A percentile compares a stretch with the other conserved stretches of the same genome.
phyloP scores from a whole-genome alignment of 2,113 vertebrate species.

The Illadopsis cleaveri region DNA sequence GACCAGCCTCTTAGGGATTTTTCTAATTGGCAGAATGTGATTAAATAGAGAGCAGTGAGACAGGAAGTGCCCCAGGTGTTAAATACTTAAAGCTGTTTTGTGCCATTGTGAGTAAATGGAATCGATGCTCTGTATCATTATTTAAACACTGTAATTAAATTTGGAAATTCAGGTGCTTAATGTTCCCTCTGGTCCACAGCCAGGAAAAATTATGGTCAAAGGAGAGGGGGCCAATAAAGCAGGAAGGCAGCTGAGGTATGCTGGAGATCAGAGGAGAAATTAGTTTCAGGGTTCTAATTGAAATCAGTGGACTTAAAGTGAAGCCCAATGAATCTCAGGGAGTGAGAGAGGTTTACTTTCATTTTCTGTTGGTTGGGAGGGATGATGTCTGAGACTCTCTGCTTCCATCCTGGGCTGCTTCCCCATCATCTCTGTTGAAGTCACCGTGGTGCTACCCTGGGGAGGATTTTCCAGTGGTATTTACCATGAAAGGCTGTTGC shows the following conservation, averaged over 20 bases:
- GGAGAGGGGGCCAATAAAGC: not conserved
- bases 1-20: constrained; percentile 18
- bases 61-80: constrained; percentile 41
- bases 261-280: constrained; percentile 4
- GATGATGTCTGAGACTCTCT: not conserved
- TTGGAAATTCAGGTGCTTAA: constrained; percentile 51
- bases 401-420: not conserved
- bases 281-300: not conserved
- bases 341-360: not conserved
- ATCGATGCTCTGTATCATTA: constrained; percentile 56
- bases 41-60: constrained; percentile 13
- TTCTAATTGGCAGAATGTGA: constrained; percentile 56
- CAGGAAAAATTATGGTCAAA: not conserved
- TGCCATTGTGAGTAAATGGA: constrained; percentile 37
- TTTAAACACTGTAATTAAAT: constrained; percentile 60
- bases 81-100: constrained; percentile 49
- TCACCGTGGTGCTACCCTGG: accelerated
- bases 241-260: not conserved
- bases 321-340: not conserved
- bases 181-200: constrained; percentile 1
- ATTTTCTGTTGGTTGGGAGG: not conserved
- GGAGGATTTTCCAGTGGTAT: not conserved
- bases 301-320: not conserved
- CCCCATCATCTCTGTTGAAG: not conserved
- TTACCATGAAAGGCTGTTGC: not conserved